These are phyloP conservation scores for Drosophila kanekoi DNA, from an alignment of 2,888 invertebrate species.

Conservation along the genomic window DNA sequence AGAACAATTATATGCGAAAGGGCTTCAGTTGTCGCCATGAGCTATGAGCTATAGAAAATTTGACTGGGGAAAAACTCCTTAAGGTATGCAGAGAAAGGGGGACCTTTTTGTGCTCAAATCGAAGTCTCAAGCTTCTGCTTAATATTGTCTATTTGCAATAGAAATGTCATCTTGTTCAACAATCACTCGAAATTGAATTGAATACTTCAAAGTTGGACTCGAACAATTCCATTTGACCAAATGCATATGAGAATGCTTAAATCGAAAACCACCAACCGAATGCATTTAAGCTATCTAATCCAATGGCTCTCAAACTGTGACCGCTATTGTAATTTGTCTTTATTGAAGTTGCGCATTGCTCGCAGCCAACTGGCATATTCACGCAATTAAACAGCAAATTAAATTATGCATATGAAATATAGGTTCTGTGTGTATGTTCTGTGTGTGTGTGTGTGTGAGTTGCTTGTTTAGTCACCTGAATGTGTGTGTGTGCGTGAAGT, in stretches of 20 bases:
- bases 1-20: no score
- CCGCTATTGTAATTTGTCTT: constrained; percentile 35
- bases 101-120: no score
- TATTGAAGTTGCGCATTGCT: constrained; percentile 39
- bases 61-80: neutral
- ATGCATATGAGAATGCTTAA: constrained; percentile 2
- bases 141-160: neutral
- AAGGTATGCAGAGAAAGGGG: neutral
- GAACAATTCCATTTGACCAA: neutral
- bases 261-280: constrained; percentile 20
- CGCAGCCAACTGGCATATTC: constrained; percentile 68
- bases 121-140: no score
- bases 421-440: constrained; percentile 1
- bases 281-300: constrained; percentile 34
- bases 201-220: no score
- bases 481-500: constrained; percentile 50
- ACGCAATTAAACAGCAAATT: constrained; percentile 79
- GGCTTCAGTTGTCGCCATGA: no score
- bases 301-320: constrained; percentile 38
- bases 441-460: neutral
- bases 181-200: neutral
- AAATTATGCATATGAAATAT: constrained; percentile 73
- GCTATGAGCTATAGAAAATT: no score
- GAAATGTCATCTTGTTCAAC: neutral
- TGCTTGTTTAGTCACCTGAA: constrained; percentile 8